Evolutionary conservation across 2,797 vertebrate species (phyloP), one percentile per base, ranked within the genome.

Genomic region (Loris lydekkerianus): DNA sequence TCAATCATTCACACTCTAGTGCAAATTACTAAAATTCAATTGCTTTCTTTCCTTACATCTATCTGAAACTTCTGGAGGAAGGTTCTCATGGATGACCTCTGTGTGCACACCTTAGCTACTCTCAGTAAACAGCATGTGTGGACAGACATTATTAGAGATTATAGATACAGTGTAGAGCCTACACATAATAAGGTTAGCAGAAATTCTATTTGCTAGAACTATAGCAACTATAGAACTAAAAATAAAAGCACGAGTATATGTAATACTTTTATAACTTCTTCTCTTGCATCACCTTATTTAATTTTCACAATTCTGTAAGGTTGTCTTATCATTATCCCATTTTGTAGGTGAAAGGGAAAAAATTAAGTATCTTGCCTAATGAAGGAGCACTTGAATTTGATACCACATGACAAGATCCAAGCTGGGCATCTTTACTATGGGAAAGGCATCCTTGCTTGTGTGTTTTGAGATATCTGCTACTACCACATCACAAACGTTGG

Each of bases 11-110:
- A 87, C 14, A 92, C 56, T 90, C 67, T 40, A 60, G 9, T 78
- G 49, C 21, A 75, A 93, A 89, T 86, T 73, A 75, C 43, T 67
- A 75, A 94, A 89, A 73, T 94, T 31, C 31, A 49, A 31, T 61
- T 56, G 13, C 18, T 70, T 84, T 84, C 49, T 13, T 89, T 43
- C 43, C 5, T n/a, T 89, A 69, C 25, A 69, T 78, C 40, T 89
- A 49, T 58, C 46, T 86, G 58, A 92, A 94, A 86, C 34, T 58
- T 92, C 63, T 34, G 5, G 7, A 21, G 3, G 23, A 34, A 75
- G 7, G 87, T 84, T 95, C 65, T 76, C 70, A 58, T 27, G 10
- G 49, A 27, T 75, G 31, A 83, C 29, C 60, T 84, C 53, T 81
- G 17, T 46, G 25, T 49, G 10, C 17, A 49, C 11, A 61, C 53